Percentiles rank a stretch among this genome's conserved stretches.
Evolutionary conservation across 2,797 vertebrate species (phyloP).

Genomic region (Epinephelus malabaricus): DNA sequence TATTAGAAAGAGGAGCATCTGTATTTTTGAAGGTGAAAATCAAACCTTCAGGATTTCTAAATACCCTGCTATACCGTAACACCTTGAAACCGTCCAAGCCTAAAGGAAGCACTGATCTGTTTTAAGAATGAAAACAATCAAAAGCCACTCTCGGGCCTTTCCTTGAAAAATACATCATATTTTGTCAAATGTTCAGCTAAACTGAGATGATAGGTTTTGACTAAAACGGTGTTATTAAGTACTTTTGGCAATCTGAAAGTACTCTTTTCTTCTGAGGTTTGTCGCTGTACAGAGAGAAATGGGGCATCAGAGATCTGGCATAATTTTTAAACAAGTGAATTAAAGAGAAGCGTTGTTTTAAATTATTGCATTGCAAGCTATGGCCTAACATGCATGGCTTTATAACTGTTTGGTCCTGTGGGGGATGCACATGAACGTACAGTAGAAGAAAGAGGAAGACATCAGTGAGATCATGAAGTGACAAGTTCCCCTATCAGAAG

Average conservation of each 20-base stretch:
- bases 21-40: too few species aligned
- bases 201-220: background rate
- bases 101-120: background rate
- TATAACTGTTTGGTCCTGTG: background rate
- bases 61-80: too few species aligned
- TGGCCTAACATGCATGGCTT: background rate
- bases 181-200: background rate
- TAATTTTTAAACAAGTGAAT: background rate
- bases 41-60: too few species aligned
- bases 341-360: slow-evolving; percentile 10
- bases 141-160: background rate
- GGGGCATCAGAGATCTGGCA: background rate
- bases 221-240: background rate
- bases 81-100: too few species aligned
- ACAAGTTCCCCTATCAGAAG: background rate
- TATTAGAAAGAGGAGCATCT: too few species aligned
- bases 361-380: background rate
- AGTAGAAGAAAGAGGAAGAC: background rate
- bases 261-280: background rate
- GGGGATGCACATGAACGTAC: background rate
- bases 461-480: too few species aligned
- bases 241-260: background rate
- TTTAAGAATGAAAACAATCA: background rate
- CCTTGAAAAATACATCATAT: background rate
- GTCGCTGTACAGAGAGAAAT: background rate